These are phyloP conservation scores for Watsonalla binaria DNA, from an alignment of 2,888 invertebrate species.

Conservation along the genomic window DNA sequence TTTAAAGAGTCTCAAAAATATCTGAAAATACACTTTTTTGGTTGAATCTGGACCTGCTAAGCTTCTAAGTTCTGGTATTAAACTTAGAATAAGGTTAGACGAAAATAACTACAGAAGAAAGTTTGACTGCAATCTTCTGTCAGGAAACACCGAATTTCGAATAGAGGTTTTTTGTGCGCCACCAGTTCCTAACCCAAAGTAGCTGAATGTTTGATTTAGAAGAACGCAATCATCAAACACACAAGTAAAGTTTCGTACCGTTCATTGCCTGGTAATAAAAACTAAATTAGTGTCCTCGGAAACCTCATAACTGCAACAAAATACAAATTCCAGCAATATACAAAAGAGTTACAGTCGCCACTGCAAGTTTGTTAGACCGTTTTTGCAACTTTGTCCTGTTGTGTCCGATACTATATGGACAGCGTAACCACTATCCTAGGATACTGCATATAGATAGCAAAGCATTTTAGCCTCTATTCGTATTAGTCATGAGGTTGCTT, in stretches of 20 bases:
- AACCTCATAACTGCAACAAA: conserved; percentile 30
- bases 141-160: too few species aligned
- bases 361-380: conserved; percentile 50
- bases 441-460: conserved; percentile 2
- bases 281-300: conserved; percentile 13
- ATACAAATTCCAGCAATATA: conserved; percentile 31
- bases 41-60: too few species aligned
- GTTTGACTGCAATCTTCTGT: too few species aligned
- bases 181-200: too few species aligned
- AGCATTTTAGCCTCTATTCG: conserved; percentile 21
- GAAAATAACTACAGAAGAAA: too few species aligned
- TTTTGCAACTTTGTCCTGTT: conserved; percentile 44
- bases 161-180: too few species aligned
- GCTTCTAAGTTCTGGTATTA: too few species aligned
- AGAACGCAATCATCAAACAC: too few species aligned
- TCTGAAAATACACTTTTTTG: too few species aligned
- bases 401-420: conserved; percentile 37
- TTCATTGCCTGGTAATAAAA: conserved; percentile 3
- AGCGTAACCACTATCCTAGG: conserved; percentile 15
- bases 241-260: not conserved
- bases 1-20: too few species aligned
- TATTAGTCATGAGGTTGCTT: conserved; percentile 6
- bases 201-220: too few species aligned
- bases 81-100: too few species aligned
- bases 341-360: conserved; percentile 42